Evolutionary conservation across 2,888 invertebrate genomes (phyloP), one percentile per base, ranked within the genome.

Genomic region (Acanthosoma haemorrhoidale): DNA sequence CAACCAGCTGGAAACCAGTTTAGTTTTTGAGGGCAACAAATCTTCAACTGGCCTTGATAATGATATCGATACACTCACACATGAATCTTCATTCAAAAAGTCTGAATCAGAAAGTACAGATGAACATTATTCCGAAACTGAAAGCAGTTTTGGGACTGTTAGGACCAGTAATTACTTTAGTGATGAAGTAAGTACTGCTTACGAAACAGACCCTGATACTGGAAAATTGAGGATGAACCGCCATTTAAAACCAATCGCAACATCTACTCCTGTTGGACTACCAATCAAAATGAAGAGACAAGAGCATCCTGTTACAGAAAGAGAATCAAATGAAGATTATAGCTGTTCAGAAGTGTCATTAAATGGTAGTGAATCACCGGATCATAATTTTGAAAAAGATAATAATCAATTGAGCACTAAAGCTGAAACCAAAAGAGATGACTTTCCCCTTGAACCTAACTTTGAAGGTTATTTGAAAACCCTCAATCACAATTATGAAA

Each of bases 191-290:
- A 61, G 61, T 15, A 61, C 61, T n/a, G 61, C 61, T 38, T 61
- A 61, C 15, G 61, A 61, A 38, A 61, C 61, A 18, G 61, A 61
- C n/a, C 21, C 34, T 21, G 61, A 61, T 16, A 61, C 61, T 38
- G 61, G 61, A n/a, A 61, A 38, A 38, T 25, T 61, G 13, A 18
- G 18, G 8, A 18, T 61, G n/a, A 38, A 25, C 15, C 61, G 38
- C 13, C n/a, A 6, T 9, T 18, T 38, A 36, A 18, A 4, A 2
- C 32, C 32, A 25, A 13, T 61, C n/a, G 5, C 21, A 13, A 36
- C 9, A 11, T 51, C 51, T 29, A 51, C 51, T 25, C 51, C 51
- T 6, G 18, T 51, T 25, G n/a, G 29, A 25, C 43, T 21, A n/a
- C n/a, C n/a, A n/a, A n/a, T n/a, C n/a, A n/a, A n/a, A n/a, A n/a